A percentile compares a stretch with the other conserved stretches of the same genome.
Conservation (phyloP, 2,888 invertebrate species). For the Caenorhabditis japonica region DNA sequence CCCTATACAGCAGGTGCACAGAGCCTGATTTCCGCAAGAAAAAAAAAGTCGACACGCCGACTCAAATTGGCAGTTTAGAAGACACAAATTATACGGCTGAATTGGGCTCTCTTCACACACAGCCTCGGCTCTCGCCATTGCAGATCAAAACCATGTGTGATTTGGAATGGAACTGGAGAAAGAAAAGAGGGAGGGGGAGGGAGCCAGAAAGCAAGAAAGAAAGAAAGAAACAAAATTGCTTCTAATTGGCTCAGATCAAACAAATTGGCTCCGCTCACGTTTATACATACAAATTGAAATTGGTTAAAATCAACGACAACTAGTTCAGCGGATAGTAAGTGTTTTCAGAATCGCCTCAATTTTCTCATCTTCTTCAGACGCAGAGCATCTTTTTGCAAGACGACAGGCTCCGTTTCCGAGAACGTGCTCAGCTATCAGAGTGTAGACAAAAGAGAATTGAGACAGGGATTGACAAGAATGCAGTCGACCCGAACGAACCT, state of each 20-base stretch:
- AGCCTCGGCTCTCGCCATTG: neutral
- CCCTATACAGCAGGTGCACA: too few species aligned
- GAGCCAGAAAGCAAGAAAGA: neutral
- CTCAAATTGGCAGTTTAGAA: neutral
- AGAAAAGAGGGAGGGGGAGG: neutral
- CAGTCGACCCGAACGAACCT: constrained; percentile 51
- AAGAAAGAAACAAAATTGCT: neutral
- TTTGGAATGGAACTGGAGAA: neutral
- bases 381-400: constrained; percentile 4
- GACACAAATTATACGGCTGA: neutral
- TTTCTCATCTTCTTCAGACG: constrained; percentile 18
- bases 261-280: constrained; percentile 19
- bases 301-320: constrained; percentile 17
- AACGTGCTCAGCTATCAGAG: constrained; percentile 50
- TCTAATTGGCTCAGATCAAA: constrained; percentile 3
- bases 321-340: constrained; percentile 20
- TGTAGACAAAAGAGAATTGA: constrained; percentile 52
- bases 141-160: constrained; percentile 4
- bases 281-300: constrained; percentile 22
- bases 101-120: too few species aligned
- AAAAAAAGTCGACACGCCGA: neutral
- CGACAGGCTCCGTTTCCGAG: constrained; percentile 41
- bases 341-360: constrained; percentile 16
- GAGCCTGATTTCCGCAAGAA: too few species aligned
- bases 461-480: constrained; percentile 53